Conservation (phyloP, 2,888 invertebrate species). For the Hypomecis punctinalis region DNA sequence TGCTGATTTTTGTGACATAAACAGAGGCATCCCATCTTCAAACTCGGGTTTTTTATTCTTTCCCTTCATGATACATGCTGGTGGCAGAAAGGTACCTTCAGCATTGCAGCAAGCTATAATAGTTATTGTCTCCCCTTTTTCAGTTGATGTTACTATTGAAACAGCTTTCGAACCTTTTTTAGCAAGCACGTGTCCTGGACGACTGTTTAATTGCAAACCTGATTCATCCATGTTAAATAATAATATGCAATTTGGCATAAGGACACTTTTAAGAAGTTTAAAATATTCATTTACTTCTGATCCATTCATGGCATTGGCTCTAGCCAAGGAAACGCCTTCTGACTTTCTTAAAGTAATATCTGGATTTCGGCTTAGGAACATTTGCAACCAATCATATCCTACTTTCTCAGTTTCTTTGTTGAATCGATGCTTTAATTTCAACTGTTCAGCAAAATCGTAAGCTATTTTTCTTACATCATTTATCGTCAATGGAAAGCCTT, state of each 20-base stretch:
- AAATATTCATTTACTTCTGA: slow-evolving; percentile 31
- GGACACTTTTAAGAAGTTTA: slow-evolving; percentile 27
- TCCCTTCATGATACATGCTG: slow-evolving; percentile 35
- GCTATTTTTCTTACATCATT: too few relatives aligned
- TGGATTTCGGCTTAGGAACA: slow-evolving; percentile 23
- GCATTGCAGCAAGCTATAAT: slow-evolving; percentile 59
- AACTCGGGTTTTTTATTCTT: slow-evolving; percentile 32
- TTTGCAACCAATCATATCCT: slow-evolving; percentile 30
- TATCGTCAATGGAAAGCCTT: slow-evolving; percentile 23
- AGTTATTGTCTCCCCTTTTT: slow-evolving; percentile 55
- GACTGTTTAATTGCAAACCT: slow-evolving; percentile 39
- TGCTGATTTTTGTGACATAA: slow-evolving; percentile 39
- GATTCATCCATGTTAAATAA: slow-evolving; percentile 45
- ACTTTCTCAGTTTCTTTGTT: slow-evolving; percentile 28
- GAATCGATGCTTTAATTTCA: slow-evolving; percentile 36
- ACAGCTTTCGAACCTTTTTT: slow-evolving; percentile 46
- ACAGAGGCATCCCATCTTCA: slow-evolving; percentile 40
- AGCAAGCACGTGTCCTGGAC: slow-evolving; percentile 39
- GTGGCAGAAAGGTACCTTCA: slow-evolving; percentile 45
- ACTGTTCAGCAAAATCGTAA: slow-evolving; percentile 33
- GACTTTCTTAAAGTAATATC: slow-evolving; percentile 25
- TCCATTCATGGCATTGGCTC: slow-evolving; percentile 30
- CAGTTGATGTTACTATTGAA: slow-evolving; percentile 50
- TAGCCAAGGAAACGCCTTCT: slow-evolving; percentile 34
- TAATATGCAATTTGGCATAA: slow-evolving; percentile 31